Base-by-base conservation (phyloP, 2,888 invertebrate genomes). In the Scelioninae gen. 1 region DNA sequence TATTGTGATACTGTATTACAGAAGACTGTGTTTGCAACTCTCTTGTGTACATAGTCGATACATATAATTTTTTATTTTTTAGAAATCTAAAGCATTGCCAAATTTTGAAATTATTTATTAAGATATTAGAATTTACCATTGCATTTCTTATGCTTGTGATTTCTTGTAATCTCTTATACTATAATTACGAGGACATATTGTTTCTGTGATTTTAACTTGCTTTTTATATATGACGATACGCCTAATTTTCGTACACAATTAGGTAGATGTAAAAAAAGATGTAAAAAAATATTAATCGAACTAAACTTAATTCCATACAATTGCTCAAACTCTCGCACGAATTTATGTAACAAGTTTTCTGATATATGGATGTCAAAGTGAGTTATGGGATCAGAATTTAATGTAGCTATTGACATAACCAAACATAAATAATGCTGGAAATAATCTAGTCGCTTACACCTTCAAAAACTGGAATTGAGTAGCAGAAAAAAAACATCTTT, bases 11-110 rank as follows among this genome's bases (percentile, higher is more conserved):
- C 23, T 69, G 16, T 8, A 60, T 53, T 5, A 60, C 60, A 32
- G 66, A 79, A 40, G 74, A 80, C 38, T 72, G 16, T 16, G 76
- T 82, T 77, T 79, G 55, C 10, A 83, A 60, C 9, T 49, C 29
- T 58, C 38, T 55, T 11, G 29, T n/a, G 58, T 83, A 82, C 63
- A 53, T 62, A 8, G 10, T 15, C 32, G 82, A 63, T n/a, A 82
- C 51, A 53, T 77, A 78, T 40, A 84, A 71, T 74, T 77, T 72
- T 10, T 58, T 38, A 45, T 82, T 31, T 77, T 65, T 85, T 9
- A 85, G 43, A 0, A 84, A 16, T 58, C 85, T 60, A 2, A 82
- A 77, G 71, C 82, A 83, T 62, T 80, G 55, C 40, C 58, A 75
- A 10, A 83, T 23, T 13, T 13, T 45, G 0, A 15, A 6, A 49